Evolutionary conservation across 2,888 invertebrate species (phyloP).

Genomic region (Cylloceria caligata): DNA sequence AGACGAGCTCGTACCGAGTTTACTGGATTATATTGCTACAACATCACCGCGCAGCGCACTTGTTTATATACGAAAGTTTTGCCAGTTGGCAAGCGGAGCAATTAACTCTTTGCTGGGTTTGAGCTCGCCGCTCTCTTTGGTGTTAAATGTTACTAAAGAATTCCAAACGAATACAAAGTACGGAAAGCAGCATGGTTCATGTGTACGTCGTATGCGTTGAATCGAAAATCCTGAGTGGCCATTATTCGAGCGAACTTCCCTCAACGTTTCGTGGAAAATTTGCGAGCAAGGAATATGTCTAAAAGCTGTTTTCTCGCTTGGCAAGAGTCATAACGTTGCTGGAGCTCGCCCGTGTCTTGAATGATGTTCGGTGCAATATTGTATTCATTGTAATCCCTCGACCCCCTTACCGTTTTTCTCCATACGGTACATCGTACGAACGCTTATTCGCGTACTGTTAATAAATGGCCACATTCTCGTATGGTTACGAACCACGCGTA

Average conservation of each 20-base stretch:
- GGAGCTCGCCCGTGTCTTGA: neutral
- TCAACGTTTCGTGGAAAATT: constrained; percentile 25
- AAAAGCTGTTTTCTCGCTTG: constrained; percentile 11
- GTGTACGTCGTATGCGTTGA: constrained; percentile 30
- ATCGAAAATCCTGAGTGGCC: constrained; percentile 52
- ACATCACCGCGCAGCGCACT: neutral
- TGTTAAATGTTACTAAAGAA: constrained; percentile 8
- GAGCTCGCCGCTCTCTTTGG: constrained; percentile 21
- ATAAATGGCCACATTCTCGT: constrained; percentile 45
- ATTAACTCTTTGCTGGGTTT: constrained; percentile 23
- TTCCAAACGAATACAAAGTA: constrained; percentile 24
- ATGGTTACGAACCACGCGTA: constrained; percentile 41
- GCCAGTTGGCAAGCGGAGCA: constrained; percentile 26
- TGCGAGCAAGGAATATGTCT: constrained; percentile 9
- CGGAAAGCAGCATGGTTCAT: constrained; percentile 7
- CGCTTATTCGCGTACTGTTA: constrained; percentile 44
- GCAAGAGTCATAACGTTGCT: constrained; percentile 10
- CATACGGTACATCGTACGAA: constrained; percentile 9
- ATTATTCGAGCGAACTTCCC: constrained; percentile 35
- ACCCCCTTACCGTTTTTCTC: constrained; percentile 57
- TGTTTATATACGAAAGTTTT: constrained; percentile 35
- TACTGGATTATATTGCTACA: constrained; percentile 28
- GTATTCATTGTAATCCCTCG: constrained; percentile 44
- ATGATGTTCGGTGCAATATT: constrained; percentile 9
- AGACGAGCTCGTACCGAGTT: neutral